Conservation (phyloP, 2,888 invertebrate species). For the Apamea epomidion region DNA sequence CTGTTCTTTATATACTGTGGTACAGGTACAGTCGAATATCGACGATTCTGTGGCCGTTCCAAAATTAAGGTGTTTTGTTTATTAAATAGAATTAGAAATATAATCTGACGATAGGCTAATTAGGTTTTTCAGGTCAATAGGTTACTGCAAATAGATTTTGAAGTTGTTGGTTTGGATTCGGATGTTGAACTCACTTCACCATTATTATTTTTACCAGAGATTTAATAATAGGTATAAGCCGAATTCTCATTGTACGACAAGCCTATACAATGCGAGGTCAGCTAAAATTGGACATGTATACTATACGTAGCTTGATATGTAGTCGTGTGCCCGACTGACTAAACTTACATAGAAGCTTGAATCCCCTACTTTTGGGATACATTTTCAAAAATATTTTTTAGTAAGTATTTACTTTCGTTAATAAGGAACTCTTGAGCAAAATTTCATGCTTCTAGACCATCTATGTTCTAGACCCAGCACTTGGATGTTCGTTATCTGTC, state of each 20-base stretch:
- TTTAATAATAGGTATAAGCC: neutral
- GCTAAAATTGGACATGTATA: too few species aligned
- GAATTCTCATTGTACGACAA: too few species aligned
- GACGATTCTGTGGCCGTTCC: neutral
- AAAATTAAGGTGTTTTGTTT: slow-evolving; percentile 8
- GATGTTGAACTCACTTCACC: neutral
- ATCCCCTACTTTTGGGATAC: too few species aligned
- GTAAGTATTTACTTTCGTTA: too few species aligned
- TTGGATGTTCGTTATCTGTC: too few species aligned
- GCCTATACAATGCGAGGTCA: too few species aligned
- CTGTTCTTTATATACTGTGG: neutral
- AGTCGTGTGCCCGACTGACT: too few species aligned
- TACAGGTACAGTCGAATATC: neutral
- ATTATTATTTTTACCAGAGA: neutral
- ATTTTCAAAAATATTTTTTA: neutral
- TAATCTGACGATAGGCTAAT: neutral
- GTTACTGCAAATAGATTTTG: neutral
- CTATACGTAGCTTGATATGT: too few species aligned
- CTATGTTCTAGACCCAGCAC: too few species aligned
- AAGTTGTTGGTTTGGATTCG: neutral
- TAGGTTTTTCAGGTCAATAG: slow-evolving; percentile 3
- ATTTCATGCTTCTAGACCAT: too few species aligned
- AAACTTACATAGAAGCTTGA: neutral
- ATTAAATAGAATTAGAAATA: neutral
- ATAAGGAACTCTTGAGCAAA: too few species aligned